Base-by-base conservation (phyloP, 1,140 invertebrate genomes). In the Danaus melanippus region DNA sequence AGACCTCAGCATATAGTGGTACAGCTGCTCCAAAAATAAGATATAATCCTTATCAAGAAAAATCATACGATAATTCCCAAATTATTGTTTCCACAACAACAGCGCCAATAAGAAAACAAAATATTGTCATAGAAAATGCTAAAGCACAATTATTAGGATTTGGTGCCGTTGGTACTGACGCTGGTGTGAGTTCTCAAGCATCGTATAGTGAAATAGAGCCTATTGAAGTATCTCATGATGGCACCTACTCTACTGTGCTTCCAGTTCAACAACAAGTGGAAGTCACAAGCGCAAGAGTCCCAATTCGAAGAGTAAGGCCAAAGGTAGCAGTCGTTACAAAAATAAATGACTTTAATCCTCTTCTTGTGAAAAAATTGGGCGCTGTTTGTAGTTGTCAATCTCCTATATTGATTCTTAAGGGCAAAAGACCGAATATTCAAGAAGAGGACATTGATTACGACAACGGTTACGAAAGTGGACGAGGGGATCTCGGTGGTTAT, bases 361-460 rank as follows among this genome's bases (percentile, higher is more conserved):
- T 93, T 10, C 79, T 93, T 9, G 85, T 93, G 0, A 89, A 89
- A 41, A 94, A 94, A 83, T 76, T 94, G 9, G 91, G 91, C 1
- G 92, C 92, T 8, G 92, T 93, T 42, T 94, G 93, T 60, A 93
- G 91, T 41, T 94, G 93, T 65, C 90, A 90, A 62, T 90, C 90
- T 0, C 91, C 92, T 70, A 88, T 91, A 0, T 78, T 92, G 32
- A 82, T 79, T 17, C 66, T 90, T 0, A 81, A 87, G 58, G 88
- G 87, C 52, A 84, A 62, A 60, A 82, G 77, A 64, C 80, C 79
- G n/a, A 75, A 60, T 49, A 54, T 61, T 9, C 64, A 72, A 57
- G 45, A 60, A 42, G 61, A 76, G 58, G 71, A 79, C 45, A 61
- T 76, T 50, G 67, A 83, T 45, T 76, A 83, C 56, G 74, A 58